These are phyloP conservation scores for Polymixis flavicincta DNA, from an alignment of 2,888 invertebrate genomes.

Conservation along the genomic window DNA sequence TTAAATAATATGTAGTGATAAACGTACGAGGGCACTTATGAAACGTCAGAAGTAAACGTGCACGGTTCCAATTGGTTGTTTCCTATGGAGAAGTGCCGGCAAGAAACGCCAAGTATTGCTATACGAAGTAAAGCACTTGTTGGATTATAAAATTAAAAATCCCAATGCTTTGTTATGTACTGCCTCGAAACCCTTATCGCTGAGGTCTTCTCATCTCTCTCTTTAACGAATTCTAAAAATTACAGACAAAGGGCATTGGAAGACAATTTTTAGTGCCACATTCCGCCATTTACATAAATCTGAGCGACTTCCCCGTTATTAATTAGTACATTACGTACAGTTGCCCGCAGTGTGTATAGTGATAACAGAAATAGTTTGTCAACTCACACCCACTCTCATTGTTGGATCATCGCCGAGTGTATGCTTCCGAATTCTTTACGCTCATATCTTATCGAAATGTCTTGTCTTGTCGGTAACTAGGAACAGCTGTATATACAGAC, in stretches of 20 bases:
- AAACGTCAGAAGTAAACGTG: too few relatives aligned
- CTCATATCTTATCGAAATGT: slow-evolving; percentile 27
- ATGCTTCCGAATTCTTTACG: slow-evolving; percentile 45
- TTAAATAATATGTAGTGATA: too few relatives aligned
- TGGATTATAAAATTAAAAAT: not conserved
- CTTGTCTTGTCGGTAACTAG: slow-evolving; percentile 2
- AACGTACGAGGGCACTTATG: too few relatives aligned
- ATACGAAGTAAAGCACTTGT: not conserved
- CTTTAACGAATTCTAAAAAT: not conserved
- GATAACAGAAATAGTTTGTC: slow-evolving; percentile 59
- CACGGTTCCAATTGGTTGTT: too few relatives aligned
- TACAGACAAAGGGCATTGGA: slow-evolving; percentile 4
- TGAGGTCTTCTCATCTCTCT: not conserved
- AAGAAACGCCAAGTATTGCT: not conserved
- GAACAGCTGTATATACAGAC: slow-evolving; percentile 40
- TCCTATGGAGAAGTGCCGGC: too few relatives aligned
- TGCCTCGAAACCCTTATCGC: not conserved
- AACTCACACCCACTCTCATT: slow-evolving; percentile 14
- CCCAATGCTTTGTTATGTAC: not conserved
- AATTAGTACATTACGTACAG: slow-evolving; percentile 18
- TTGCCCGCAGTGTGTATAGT: slow-evolving; percentile 18
- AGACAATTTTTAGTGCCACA: not conserved
- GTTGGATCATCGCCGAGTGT: slow-evolving; percentile 61
- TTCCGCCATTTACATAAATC: slow-evolving; percentile 1
- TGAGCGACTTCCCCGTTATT: slow-evolving; percentile 22